Conservation (phyloP, 2,113 vertebrate genomes). For the Pachycephala philippinensis region DNA sequence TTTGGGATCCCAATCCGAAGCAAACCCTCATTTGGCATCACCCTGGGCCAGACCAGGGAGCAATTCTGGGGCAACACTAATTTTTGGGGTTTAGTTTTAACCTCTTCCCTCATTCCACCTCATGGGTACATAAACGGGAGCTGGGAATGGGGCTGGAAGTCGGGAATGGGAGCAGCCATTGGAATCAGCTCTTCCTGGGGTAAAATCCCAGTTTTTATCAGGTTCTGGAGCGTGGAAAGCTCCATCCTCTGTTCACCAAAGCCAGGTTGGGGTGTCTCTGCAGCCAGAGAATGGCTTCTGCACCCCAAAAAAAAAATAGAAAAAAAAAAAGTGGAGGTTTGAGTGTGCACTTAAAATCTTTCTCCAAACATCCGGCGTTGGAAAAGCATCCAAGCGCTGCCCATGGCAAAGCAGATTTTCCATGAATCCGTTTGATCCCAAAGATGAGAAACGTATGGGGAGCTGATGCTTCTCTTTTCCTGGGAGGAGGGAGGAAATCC, state of each 20-base stretch:
- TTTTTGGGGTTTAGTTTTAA: not conserved
- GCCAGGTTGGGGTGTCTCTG: not conserved
- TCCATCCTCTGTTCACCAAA: not conserved
- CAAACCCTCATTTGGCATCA: not conserved
- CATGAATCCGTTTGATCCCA: not conserved
- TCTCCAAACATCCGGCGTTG: not conserved
- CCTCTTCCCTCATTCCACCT: not conserved
- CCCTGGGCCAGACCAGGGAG: not conserved
- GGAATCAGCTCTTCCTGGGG: accelerated
- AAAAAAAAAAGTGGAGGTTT: not conserved
- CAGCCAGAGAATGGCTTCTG: not conserved
- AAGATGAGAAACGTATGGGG: conserved; percentile 1
- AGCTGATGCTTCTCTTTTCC: not conserved
- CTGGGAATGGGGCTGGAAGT: not conserved
- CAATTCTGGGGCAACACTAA: not conserved
- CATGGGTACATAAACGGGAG: not conserved
- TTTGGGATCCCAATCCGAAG: not conserved
- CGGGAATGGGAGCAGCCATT: accelerated
- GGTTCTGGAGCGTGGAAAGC: accelerated
- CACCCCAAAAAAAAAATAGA: not conserved
- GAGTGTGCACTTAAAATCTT: not conserved
- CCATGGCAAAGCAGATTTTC: conserved; percentile 25
- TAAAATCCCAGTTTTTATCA: not conserved
- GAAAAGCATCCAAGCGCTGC: not conserved
- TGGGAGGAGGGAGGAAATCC: not conserved